phyloP scores from a whole-genome alignment of 2,113 vertebrate species.

The Rhombomys opimus region DNA sequence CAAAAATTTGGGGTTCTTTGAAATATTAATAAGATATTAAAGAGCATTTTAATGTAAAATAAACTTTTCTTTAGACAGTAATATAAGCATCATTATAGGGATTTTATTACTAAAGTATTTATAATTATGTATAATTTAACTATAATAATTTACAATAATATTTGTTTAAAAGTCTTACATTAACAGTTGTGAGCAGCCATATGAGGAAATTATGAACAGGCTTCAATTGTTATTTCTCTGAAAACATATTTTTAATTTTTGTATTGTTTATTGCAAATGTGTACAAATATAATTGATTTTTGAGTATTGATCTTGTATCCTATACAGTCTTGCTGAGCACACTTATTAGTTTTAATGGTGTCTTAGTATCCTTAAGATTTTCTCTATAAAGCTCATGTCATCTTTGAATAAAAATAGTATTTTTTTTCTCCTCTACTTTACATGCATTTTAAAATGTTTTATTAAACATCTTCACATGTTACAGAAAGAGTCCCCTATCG shows the following conservation, averaged over 20 bases:
- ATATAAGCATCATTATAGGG: background rate
- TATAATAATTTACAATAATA: background rate
- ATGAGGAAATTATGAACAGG: slow-evolving; percentile 9
- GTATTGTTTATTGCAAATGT: no score
- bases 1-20: background rate
- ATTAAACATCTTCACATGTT: background rate
- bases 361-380: background rate
- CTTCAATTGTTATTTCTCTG: background rate
- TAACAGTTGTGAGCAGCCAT: background rate
- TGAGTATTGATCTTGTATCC: background rate
- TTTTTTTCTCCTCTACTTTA: background rate
- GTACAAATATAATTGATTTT: background rate
- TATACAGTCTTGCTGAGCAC: background rate
- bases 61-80: slow-evolving; percentile 37
- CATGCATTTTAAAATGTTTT: background rate
- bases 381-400: background rate
- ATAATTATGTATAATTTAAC: background rate
- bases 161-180: background rate
- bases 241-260: background rate
- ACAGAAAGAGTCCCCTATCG: background rate
- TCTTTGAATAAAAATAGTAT: background rate
- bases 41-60: background rate
- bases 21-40: background rate
- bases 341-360: background rate
- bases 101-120: background rate